Evolutionary conservation across 2,888 invertebrate species (phyloP).

Genomic region (Steinernema scapterisci): DNA sequence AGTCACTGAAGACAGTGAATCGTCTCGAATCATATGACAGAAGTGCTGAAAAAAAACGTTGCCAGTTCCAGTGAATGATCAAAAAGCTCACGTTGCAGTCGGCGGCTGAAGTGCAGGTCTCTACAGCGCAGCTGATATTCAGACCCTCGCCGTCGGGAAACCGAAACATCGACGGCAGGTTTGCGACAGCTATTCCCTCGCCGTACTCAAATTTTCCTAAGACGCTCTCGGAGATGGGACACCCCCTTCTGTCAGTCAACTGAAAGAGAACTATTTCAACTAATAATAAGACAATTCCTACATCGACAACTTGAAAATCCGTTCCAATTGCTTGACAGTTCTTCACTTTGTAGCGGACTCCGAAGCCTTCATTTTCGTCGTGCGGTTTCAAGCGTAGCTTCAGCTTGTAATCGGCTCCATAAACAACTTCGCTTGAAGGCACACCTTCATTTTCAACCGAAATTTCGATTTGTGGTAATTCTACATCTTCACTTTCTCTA

Average conservation of each 20-base stretch:
- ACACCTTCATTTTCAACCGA: background rate
- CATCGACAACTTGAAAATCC: background rate
- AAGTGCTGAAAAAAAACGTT: background rate
- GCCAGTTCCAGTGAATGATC: background rate
- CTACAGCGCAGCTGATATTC: background rate
- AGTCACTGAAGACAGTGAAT: background rate
- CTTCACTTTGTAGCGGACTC: slow-evolving; percentile 12
- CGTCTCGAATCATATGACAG: background rate
- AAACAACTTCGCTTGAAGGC: background rate
- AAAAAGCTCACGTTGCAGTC: background rate
- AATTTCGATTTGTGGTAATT: background rate
- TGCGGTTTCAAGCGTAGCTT: background rate
- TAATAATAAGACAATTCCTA: background rate
- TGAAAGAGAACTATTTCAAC: background rate
- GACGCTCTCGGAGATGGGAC: background rate
- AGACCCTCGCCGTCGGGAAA: background rate
- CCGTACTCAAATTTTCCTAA: background rate
- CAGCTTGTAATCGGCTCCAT: background rate
- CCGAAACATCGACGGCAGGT: slow-evolving; percentile 6
- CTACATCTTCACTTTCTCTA: no score
- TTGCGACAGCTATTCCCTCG: background rate
- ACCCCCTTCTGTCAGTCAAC: slow-evolving; percentile 6
- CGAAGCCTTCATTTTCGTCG: background rate
- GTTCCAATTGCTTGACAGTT: background rate
- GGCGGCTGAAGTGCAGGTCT: background rate